Base-by-base conservation (phyloP, 1,140 invertebrate species). In the Paraescarpia echinospica region DNA sequence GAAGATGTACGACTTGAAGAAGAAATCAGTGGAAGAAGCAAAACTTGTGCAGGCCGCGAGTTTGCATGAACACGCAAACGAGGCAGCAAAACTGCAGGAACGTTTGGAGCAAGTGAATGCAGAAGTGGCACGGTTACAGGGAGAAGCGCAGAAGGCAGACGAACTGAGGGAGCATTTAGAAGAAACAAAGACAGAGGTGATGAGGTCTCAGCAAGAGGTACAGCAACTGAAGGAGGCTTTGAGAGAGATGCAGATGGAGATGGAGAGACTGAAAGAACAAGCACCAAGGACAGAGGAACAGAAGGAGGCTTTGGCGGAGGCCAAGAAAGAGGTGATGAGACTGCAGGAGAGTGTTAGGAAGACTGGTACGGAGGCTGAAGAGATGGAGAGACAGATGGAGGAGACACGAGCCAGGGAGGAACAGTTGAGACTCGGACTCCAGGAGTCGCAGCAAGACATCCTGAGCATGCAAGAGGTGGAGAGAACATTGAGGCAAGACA, bases 401-500 rank as follows among this genome's bases (percentile, higher is more conserved):
- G 90, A 34, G 34, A 22, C 34, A 31, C 14, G 35, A 33, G n/a
- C 90, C 18, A 90, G 90, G 90, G 34, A 90, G n/a, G 35, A 90
- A 2, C 34, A 41, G n/a, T 90, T 34, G 90, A 2, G 90, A 90
- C 9, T n/a, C 12, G 59, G 59, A 14, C 22, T 77, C 8, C 59
- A 77, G 59, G 59, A 77, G 59, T 77, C 59, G 14, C 59, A 77
- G 59, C 59, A 77, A 18, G 59, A 77, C 59, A 77, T 77, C 59
- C 27, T 77, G 59, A 22, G 27, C 34, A 90, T 34, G 90, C 90
- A 90, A 31, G 35, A 35, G 18, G 22, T 2, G n/a, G 34, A 90
- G 90, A 90, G 35, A 90, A 14, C 34, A 33, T 33, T 35, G 18
- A 90, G 90, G n/a, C 93, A 95, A 1, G 94, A 96, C 8, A 18